phyloP scores from a whole-genome alignment of 37 sponge, comb jelly and placozoan genomes.

The Aplysina aerophoba region DNA sequence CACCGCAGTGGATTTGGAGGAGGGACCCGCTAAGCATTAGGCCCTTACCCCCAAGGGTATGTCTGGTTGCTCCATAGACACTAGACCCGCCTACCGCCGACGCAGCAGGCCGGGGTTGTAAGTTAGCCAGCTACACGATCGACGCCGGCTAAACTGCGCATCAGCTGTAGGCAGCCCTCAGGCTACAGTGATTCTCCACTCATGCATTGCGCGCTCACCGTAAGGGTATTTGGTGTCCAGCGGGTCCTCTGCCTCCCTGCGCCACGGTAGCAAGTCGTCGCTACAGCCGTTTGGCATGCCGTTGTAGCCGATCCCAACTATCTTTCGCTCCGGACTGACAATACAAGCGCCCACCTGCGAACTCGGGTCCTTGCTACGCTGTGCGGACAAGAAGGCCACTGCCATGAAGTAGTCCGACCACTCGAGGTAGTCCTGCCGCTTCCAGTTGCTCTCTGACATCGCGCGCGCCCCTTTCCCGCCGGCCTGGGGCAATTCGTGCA shows the following conservation, averaged over 20 bases:
- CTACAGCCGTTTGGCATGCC: conserved; percentile 99
- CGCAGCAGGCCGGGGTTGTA: too few relatives aligned
- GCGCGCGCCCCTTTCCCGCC: background rate
- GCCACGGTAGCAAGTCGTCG: conserved; percentile 96
- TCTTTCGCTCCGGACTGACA: conserved; percentile 92
- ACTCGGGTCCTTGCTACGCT: conserved; percentile 97
- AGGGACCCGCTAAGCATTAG: background rate
- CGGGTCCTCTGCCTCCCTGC: conserved; percentile 65
- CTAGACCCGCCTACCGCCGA: too few relatives aligned
- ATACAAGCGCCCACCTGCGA: conserved; percentile 99
- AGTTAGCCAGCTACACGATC: background rate
- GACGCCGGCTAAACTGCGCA: background rate
- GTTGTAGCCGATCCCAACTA: conserved; percentile 99
- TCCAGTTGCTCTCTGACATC: conserved; percentile 28
- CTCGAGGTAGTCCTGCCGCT: conserved; percentile 80
- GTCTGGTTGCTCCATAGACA: too few relatives aligned
- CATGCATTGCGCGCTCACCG: conserved; percentile 58
- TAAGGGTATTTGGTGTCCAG: conserved; percentile 96
- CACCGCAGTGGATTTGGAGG: background rate
- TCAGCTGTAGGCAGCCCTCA: too few relatives aligned
- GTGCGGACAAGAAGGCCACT: conserved; percentile 93
- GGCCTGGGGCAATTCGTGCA: background rate
- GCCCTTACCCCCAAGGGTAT: background rate
- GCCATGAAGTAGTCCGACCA: conserved; percentile 99
- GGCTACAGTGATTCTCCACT: too few relatives aligned